These are phyloP conservation scores for Eilema griseolum DNA, from an alignment of 2,888 invertebrate species.

Conservation along the genomic window DNA sequence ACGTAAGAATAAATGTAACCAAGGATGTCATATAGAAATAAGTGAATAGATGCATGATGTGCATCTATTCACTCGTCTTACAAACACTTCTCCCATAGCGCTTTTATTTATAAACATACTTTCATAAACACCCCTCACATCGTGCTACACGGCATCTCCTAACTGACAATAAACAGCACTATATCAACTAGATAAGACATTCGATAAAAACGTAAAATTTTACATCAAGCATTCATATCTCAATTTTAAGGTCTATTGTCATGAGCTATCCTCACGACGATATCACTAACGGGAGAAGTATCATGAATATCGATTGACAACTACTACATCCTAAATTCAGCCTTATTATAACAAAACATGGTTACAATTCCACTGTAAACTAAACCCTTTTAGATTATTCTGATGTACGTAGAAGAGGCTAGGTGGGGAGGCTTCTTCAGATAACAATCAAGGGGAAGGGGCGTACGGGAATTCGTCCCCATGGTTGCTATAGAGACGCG, in stretches of 20 bases:
- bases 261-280: slow-evolving; percentile 50
- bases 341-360: slow-evolving; percentile 55
- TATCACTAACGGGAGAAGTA: slow-evolving; percentile 34
- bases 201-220: slow-evolving; percentile 37
- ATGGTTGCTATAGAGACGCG: slow-evolving; percentile 79
- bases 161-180: slow-evolving; percentile 27
- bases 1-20: neutral
- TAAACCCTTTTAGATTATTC: slow-evolving; percentile 82
- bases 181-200: slow-evolving; percentile 37
- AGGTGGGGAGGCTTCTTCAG: slow-evolving; percentile 80
- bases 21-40: neutral
- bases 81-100: neutral
- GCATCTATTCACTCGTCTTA: neutral
- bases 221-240: slow-evolving; percentile 40
- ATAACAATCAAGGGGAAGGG: slow-evolving; percentile 83
- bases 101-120: neutral
- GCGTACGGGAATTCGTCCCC: slow-evolving; percentile 77
- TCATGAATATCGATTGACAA: slow-evolving; percentile 65
- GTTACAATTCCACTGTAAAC: slow-evolving; percentile 58
- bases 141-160: slow-evolving; percentile 11
- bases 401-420: slow-evolving; percentile 74
- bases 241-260: slow-evolving; percentile 55
- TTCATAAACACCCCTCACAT: neutral
- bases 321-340: slow-evolving; percentile 45
- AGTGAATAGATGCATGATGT: neutral